Base-by-base conservation (phyloP, 1,140 invertebrate genomes). In the Oppia nitens region DNA sequence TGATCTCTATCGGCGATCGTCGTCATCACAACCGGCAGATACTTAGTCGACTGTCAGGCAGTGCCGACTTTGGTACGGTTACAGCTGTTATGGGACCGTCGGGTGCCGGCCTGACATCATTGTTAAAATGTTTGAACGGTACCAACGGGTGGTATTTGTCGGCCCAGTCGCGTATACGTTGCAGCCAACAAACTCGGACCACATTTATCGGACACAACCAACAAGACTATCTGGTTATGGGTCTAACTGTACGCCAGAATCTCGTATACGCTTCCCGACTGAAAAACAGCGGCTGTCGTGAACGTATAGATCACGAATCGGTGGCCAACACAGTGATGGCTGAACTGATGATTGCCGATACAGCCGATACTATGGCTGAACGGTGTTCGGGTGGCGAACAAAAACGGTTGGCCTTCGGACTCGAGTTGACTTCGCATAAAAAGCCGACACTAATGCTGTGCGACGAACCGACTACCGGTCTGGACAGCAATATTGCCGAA, bases 331-430 rank as follows among this genome's bases (percentile, higher is more conserved):
- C 45, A 2, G 21, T 47, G 29, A 17, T 56, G 1, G 3, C 14
- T 47, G 55, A 56, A 25, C 25, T 56, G n/a, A 45, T 47, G 12
- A n/a, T 56, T 11, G 17, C 27, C 21, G 40, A 47, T 26, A 53
- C 32, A 1, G 32, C 3, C 3, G n/a, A 56, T 49, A 56, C 55
- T 23, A 56, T 14, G 29, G 29, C 48, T 2, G 50, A 56, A 28
- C 9, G 24, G 14, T 47, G 40, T 24, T 45, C 26, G 3, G 91
- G 91, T 6, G 92, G 93, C 0, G 90, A 96, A 73, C 77, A 85
- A 56, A 96, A 95, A 71, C 78, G 92, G 52, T 72, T 96, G 45
- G 90, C 90, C 1, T 92, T 96, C 64, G 90, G 92, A n/a, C 73
- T 94, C 57, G 92, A 96, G 40, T 60, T 62, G 32, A 55, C 40